phyloP scores from a whole-genome alignment of 2,113 vertebrate species.

The Protomyctophum bolini region DNA sequence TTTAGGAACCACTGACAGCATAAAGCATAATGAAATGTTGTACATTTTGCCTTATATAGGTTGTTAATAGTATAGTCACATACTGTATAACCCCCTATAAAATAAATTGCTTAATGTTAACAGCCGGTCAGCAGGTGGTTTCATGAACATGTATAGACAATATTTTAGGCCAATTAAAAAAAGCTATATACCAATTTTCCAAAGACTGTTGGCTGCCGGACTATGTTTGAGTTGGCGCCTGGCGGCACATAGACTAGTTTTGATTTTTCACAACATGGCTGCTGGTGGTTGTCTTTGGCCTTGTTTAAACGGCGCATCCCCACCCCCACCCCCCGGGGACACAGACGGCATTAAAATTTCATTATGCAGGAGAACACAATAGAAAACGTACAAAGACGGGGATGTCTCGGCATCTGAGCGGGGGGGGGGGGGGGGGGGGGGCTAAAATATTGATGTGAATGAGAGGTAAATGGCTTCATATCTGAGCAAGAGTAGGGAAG shows the following conservation, averaged over 20 bases:
- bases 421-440: neutral
- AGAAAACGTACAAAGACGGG: constrained; percentile 59
- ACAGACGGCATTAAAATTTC: constrained; percentile 74
- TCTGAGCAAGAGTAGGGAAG: constrained; percentile 53
- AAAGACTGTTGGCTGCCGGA: neutral
- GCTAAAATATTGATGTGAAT: constrained; percentile 77
- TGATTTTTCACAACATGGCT: constrained; percentile 30
- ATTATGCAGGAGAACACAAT: constrained; percentile 67
- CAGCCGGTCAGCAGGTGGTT: too few relatives aligned
- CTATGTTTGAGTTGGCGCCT: neutral
- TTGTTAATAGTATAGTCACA: too few relatives aligned
- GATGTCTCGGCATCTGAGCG: constrained; percentile 46
- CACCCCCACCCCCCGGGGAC: constrained; percentile 4
- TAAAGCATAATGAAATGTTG: neutral
- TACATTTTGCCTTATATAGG: neutral
- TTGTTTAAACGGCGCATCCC: constrained; percentile 47
- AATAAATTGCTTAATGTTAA: too few relatives aligned
- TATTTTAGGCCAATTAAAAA: too few relatives aligned
- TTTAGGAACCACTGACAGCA: neutral
- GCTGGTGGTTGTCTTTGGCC: constrained; percentile 22
- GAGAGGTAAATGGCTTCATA: constrained; percentile 71
- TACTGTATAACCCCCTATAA: too few relatives aligned
- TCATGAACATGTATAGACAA: too few relatives aligned
- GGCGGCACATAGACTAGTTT: neutral
- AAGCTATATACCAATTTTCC: too few relatives aligned